These are phyloP conservation scores for Crocuta crocuta DNA, from an alignment of 2,113 vertebrate species.

Conservation along the genomic window DNA sequence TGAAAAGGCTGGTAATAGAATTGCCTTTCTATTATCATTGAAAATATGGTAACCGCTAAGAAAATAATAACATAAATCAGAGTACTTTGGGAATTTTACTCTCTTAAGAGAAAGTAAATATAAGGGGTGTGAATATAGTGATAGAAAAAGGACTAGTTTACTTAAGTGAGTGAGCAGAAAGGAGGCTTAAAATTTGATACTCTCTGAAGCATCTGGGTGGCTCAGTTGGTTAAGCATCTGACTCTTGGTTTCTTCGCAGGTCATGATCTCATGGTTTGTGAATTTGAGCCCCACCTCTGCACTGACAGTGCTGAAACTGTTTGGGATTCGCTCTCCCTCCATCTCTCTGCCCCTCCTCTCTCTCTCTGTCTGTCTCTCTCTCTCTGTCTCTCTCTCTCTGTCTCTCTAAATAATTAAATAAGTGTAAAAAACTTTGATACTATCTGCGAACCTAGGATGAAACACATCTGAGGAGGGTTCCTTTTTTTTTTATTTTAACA, in stretches of 20 bases:
- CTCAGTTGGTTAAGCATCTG: too few relatives aligned
- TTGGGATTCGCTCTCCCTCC: too few relatives aligned
- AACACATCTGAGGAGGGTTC: not conserved
- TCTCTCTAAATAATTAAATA: too few relatives aligned
- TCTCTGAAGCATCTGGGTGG: not conserved
- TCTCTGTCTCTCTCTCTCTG: too few relatives aligned
- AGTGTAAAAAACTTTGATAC: not conserved
- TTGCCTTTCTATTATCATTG: not conserved
- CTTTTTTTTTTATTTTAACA: not conserved
- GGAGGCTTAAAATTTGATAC: not conserved
- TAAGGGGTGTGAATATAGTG: not conserved
- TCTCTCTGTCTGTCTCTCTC: too few relatives aligned
- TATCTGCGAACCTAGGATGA: not conserved
- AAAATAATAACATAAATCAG: slow-evolving; percentile 12
- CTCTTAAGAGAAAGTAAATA: not conserved
- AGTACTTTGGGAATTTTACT: not conserved
- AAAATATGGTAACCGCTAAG: not conserved
- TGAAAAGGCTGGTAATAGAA: not conserved
- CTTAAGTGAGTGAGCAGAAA: not conserved
- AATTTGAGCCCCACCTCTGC: too few relatives aligned
- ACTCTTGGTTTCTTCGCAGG: too few relatives aligned
- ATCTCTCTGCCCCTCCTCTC: too few relatives aligned
- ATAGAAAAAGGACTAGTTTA: not conserved
- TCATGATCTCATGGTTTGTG: too few relatives aligned
- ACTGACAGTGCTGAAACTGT: too few relatives aligned